phyloP scores from a whole-genome alignment of 2,113 vertebrate species.

The Ahaetulla prasina region DNA sequence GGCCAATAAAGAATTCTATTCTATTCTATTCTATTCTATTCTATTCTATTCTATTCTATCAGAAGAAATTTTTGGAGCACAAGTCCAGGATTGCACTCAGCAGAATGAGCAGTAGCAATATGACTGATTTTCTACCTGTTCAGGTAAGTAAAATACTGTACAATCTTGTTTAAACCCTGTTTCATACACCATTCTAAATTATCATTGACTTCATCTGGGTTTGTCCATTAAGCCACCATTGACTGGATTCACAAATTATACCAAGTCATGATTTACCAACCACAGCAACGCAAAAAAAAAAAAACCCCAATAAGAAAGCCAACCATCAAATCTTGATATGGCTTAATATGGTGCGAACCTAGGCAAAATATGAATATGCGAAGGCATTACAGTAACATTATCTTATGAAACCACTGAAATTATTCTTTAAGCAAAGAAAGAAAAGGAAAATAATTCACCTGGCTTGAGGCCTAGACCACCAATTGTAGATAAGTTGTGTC shows the following conservation, averaged over 20 bases:
- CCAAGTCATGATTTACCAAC: neutral
- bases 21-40: no score
- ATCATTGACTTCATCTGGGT: neutral
- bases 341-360: neutral
- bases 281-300: neutral
- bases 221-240: neutral
- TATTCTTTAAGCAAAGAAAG: neutral
- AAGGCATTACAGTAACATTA: neutral
- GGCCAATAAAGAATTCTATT: no score
- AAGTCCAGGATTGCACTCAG: neutral
- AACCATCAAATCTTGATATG: neutral
- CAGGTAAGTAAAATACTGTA: neutral
- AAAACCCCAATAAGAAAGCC: neutral
- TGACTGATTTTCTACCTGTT: neutral
- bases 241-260: neutral
- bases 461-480: neutral
- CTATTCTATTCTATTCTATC: no score
- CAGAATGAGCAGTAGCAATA: neutral
- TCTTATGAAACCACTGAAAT: neutral
- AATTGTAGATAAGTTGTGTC: neutral
- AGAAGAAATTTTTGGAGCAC: neutral
- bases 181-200: neutral
- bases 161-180: neutral
- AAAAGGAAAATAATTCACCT: neutral
- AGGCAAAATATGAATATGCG: neutral